Evolutionary conservation across 2,113 vertebrate species (phyloP).

Genomic region (Tyto alba): DNA sequence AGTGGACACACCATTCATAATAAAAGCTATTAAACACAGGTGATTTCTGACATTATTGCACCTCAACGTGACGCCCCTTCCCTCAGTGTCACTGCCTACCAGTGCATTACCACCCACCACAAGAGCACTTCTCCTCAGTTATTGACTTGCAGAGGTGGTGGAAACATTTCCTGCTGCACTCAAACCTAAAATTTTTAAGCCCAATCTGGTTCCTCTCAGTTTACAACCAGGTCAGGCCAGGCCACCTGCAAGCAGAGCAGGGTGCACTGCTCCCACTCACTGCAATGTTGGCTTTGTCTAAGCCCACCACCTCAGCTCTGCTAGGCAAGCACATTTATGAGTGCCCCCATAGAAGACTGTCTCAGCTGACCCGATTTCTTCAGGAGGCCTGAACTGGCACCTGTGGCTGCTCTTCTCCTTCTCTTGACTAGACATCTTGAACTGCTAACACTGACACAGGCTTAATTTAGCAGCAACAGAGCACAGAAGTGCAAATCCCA

Average conservation of each 20-base stretch:
- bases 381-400: not conserved
- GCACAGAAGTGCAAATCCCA: not conserved
- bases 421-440: not conserved
- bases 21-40: not conserved
- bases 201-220: not conserved
- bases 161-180: not conserved
- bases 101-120: not conserved
- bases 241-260: not conserved
- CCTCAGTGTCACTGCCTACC: not conserved
- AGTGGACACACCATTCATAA: not conserved
- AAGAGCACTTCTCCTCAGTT: not conserved
- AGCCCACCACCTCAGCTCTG: not conserved
- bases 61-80: not conserved
- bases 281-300: not conserved
- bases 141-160: not conserved
- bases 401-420: not conserved
- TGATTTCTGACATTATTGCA: not conserved
- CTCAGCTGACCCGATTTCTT: not conserved
- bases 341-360: not conserved
- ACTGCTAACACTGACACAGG: not conserved
- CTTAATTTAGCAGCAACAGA: not conserved
- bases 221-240: not conserved
- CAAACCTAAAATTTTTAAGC: not conserved
- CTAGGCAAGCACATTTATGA: not conserved
- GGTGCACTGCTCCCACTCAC: not conserved